Evolutionary conservation across 2,113 vertebrate species (phyloP), one percentile per base, ranked within the genome.

Genomic region (Panurus biarmicus): DNA sequence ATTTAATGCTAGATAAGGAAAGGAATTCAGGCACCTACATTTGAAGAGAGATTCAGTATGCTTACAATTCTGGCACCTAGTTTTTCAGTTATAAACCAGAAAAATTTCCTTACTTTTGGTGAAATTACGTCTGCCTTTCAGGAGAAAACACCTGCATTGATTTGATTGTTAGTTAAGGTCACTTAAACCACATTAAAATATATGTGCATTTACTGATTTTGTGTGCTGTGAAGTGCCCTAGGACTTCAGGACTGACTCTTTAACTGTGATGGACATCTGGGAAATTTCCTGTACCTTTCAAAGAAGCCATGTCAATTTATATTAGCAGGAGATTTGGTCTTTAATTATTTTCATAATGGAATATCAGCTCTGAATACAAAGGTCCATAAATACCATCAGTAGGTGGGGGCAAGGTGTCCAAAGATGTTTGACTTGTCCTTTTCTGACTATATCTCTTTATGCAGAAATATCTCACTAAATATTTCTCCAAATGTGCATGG

Each of bases 401-500:
- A 5, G 74, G 16, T 42, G 14, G 51, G 45, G 35, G 14, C 0
- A 0, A 33, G 57, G 16, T 0, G 1, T 17, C 35, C 28, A 61
- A 82, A 83, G 54, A 69, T 29, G 26, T 50, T 36, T 48, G 56
- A 74, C 40, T 94, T 60, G 28, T 65, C 18, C 38, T 75, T 94
- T 88, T 31, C 36, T 56, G 12, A 66, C 45, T 75, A 1, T 28
- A 31, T 85, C 40, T 89, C 57, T 86, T 71, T 72, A 36, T 61
- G 79, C 57, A 78, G 70, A 92, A 90, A 29, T 87, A 60, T 90
- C 88, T 96, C n/a, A 69, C 57, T 38, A 62, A 92, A 54, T 42
- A 56, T 88, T 94, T 95, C 51, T 76, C 78, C 67, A 84, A 87
- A 86, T 42, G 33, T 73, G 40, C 80, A 54, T 56, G 70, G 76